Percentiles rank a stretch among this genome's conserved stretches.
Evolutionary conservation across 2,888 invertebrate species (phyloP).

Genomic region (Halictus ligatus): DNA sequence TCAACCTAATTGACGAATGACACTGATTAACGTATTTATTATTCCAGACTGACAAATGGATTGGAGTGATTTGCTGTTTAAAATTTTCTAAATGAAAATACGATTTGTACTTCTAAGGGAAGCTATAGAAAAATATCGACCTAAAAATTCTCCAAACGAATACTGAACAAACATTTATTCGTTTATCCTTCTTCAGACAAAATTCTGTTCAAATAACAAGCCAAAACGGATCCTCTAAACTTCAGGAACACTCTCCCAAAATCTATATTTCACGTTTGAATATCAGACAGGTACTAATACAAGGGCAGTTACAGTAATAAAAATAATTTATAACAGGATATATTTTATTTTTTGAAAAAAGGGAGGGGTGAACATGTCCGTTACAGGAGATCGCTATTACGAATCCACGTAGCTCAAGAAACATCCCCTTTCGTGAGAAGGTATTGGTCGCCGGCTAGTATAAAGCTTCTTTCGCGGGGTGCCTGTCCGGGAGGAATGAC

Average conservation of each 20-base stretch:
- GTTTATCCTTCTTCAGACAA: background rate
- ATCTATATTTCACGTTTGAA: background rate
- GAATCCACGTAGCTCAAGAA: constrained; percentile 20
- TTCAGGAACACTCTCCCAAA: background rate
- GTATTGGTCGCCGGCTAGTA: constrained; percentile 66
- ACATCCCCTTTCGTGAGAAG: constrained; percentile 43
- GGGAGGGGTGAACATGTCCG: background rate
- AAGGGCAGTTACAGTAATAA: background rate
- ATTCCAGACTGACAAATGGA: too few relatives aligned
- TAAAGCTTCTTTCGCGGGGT: constrained; percentile 71
- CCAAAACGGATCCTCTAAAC: background rate
- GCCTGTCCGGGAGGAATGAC: constrained; percentile 52
- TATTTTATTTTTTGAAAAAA: constrained; percentile 18
- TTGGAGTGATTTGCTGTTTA: too few relatives aligned
- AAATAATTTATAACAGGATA: constrained; percentile 4
- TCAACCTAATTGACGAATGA: too few relatives aligned
- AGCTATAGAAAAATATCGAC: background rate
- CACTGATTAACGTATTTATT: too few relatives aligned
- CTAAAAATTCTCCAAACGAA: background rate
- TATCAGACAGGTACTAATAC: background rate
- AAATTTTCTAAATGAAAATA: background rate
- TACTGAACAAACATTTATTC: background rate
- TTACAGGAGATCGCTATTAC: constrained; percentile 20
- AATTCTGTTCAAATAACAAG: background rate
- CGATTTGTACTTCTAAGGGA: background rate